These are phyloP conservation scores for Pheosia tremula DNA, from an alignment of 2,888 invertebrate species.

Conservation along the genomic window DNA sequence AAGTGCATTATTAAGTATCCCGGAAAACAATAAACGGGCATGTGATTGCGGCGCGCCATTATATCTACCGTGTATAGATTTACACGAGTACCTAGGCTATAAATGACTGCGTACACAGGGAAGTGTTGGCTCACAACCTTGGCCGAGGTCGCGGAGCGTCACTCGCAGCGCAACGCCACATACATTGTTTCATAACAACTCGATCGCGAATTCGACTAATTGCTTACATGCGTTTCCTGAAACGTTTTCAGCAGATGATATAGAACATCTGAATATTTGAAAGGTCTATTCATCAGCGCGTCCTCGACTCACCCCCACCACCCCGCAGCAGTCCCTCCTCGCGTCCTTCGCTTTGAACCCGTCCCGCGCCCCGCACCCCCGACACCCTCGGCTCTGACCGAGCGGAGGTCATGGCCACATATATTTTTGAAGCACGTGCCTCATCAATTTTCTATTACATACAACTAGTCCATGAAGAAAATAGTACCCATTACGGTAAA, in stretches of 20 bases:
- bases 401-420: slow-evolving; percentile 75
- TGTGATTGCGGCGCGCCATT: slow-evolving; percentile 42
- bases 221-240: slow-evolving; percentile 37
- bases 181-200: slow-evolving; percentile 75
- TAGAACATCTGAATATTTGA: slow-evolving; percentile 42
- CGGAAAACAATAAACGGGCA: slow-evolving; percentile 47
- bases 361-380: slow-evolving; percentile 41
- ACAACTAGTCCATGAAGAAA: slow-evolving; percentile 22
- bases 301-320: slow-evolving; percentile 28
- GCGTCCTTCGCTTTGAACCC: slow-evolving; percentile 57
- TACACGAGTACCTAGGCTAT: slow-evolving; percentile 60
- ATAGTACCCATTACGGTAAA: not conserved
- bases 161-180: slow-evolving; percentile 65
- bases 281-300: slow-evolving; percentile 30
- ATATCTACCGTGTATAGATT: slow-evolving; percentile 45
- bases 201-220: slow-evolving; percentile 51
- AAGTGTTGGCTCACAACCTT: slow-evolving; percentile 78
- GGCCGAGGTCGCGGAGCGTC: slow-evolving; percentile 78
- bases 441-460: slow-evolving; percentile 44
- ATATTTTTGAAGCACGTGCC: slow-evolving; percentile 66
- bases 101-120: slow-evolving; percentile 77
- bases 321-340: slow-evolving; percentile 24
- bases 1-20: slow-evolving; percentile 29
- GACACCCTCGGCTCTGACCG: slow-evolving; percentile 62
- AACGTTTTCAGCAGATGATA: slow-evolving; percentile 40